A percentile compares a stretch with the other conserved stretches of the same genome.
Evolutionary conservation across 2,113 vertebrate species (phyloP).

Genomic region (Urocynchramus pylzowi): DNA sequence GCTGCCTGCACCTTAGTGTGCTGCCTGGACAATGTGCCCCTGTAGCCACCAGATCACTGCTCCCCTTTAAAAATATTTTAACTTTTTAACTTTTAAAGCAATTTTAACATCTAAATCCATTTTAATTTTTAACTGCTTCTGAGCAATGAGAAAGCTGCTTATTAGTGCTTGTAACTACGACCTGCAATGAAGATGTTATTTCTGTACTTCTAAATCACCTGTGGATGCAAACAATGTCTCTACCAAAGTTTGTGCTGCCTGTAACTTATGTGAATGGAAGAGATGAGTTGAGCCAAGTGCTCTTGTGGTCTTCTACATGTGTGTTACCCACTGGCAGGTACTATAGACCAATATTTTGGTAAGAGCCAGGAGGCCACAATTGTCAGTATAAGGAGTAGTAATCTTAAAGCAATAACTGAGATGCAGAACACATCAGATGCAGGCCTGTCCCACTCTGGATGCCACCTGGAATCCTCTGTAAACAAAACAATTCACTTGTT

Average conservation of each 20-base stretch:
- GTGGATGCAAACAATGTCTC: neutral
- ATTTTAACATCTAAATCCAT: neutral
- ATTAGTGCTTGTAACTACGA: neutral
- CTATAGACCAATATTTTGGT: neutral
- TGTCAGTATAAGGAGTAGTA: neutral
- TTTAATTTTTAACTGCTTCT: neutral
- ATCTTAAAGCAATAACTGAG: neutral
- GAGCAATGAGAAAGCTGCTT: neutral
- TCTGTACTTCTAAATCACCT: neutral
- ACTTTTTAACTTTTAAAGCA: neutral
- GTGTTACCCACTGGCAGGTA: neutral
- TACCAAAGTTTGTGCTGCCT: neutral
- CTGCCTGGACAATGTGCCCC: neutral
- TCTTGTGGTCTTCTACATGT: neutral
- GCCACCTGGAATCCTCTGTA: constrained; percentile 33
- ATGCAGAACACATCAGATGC: constrained; percentile 36
- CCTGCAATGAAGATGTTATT: neutral
- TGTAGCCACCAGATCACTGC: neutral
- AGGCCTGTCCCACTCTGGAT: constrained; percentile 42
- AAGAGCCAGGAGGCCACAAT: constrained; percentile 36
- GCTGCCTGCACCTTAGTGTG: neutral
- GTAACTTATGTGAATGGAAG: neutral
- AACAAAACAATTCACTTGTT: constrained; percentile 20
- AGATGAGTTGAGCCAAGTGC: neutral
- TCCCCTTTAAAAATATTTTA: neutral